These are phyloP conservation scores for Poeciliopsis gracilis DNA, from an alignment of 2,797 vertebrate genomes.

Conservation along the genomic window DNA sequence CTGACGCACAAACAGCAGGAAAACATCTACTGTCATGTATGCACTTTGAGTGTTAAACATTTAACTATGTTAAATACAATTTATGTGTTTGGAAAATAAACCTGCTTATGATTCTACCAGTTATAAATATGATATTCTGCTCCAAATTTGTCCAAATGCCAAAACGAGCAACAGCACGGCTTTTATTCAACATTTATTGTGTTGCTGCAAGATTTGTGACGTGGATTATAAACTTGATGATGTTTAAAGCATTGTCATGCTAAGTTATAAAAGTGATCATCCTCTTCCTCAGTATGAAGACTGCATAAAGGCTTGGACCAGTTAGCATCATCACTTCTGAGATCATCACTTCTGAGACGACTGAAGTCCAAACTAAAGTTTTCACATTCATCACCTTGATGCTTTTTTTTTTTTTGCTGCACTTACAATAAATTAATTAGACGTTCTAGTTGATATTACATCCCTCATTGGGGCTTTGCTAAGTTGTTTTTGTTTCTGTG, in stretches of 20 bases:
- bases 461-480: background rate
- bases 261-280: background rate
- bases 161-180: background rate
- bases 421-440: background rate
- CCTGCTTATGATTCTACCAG: background rate
- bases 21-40: background rate
- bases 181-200: background rate
- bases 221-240: background rate
- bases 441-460: background rate
- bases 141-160: background rate
- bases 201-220: background rate
- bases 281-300: background rate
- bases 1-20: background rate
- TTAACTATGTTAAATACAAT: background rate
- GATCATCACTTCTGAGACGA: background rate
- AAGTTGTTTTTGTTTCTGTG: no score
- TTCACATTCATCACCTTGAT: background rate
- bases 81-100: background rate
- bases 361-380: background rate
- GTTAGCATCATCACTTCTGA: background rate
- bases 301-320: background rate
- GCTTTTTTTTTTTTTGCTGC: background rate
- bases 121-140: background rate
- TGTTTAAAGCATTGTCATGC: background rate
- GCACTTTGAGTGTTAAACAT: background rate